Evolutionary conservation across 1,140 invertebrate genomes (phyloP).

Genomic region (Tyrophagus putrescentiae): DNA sequence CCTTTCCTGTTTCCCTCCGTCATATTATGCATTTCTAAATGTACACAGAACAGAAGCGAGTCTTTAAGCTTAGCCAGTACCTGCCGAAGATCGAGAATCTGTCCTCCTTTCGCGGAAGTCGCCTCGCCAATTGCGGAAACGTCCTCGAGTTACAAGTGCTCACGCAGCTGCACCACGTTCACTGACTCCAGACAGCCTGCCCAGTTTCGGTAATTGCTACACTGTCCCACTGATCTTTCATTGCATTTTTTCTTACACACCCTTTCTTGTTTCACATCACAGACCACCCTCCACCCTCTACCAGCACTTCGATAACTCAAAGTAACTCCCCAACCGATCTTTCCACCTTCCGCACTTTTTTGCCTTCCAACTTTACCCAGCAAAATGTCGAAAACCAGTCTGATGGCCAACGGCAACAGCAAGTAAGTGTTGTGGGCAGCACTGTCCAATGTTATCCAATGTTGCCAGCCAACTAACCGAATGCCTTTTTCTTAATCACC

Average conservation of each 20-base stretch:
- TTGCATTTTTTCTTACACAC: no score
- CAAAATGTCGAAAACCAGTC: conserved; percentile 13
- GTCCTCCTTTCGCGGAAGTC: conserved; percentile 52
- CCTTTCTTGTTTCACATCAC: no score
- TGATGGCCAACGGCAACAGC: not conserved
- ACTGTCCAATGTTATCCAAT: conserved; percentile 8
- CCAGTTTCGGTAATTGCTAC: no score
- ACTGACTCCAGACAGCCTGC: conserved; percentile 41
- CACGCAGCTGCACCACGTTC: conserved; percentile 61
- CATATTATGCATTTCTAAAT: conserved; percentile 2
- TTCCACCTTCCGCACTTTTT: no score
- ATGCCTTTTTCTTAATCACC: not conserved
- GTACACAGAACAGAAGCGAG: not conserved
- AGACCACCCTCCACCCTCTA: not conserved
- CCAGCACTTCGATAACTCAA: not conserved
- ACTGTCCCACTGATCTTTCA: no score
- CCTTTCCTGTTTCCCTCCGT: not conserved
- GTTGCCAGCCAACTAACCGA: not conserved
- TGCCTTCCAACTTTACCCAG: no score
- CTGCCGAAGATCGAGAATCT: conserved; percentile 37
- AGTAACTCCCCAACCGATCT: no score
- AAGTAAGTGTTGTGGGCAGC: conserved; percentile 5
- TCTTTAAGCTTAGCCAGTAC: not conserved
- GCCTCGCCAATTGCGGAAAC: conserved; percentile 58
- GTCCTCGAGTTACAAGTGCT: conserved; percentile 57